phyloP scores from a whole-genome alignment of 2,888 invertebrate species.

The Rhogogaster chlorosoma region DNA sequence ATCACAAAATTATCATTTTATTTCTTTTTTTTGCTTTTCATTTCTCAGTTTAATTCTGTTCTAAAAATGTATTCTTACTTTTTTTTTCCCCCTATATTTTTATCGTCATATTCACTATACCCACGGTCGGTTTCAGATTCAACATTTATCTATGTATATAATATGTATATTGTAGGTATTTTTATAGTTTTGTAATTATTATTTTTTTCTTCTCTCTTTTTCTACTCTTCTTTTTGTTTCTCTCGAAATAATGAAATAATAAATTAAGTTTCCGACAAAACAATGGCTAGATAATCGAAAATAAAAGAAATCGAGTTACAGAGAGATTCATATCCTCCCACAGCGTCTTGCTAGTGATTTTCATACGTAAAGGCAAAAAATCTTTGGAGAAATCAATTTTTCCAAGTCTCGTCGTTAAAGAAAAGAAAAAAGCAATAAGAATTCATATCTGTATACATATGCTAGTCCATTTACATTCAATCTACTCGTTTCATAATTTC shows the following conservation, averaged over 20 bases:
- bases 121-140: slow-evolving; percentile 32
- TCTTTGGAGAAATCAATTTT: not conserved
- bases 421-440: not conserved
- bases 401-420: not conserved
- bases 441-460: too few relatives aligned
- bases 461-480: not conserved
- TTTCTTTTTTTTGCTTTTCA: not conserved
- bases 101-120: not conserved
- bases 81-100: not conserved
- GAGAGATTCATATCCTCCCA: slow-evolving; percentile 38
- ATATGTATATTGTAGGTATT: slow-evolving; percentile 17
- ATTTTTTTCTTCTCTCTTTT: not conserved
- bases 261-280: not conserved
- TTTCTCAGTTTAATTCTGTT: not conserved
- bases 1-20: slow-evolving; percentile 2
- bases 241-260: not conserved
- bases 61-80: slow-evolving; percentile 5
- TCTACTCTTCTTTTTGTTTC: not conserved
- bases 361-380: not conserved
- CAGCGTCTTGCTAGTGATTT: not conserved
- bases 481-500: slow-evolving; percentile 5
- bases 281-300: not conserved
- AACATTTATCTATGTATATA: slow-evolving; percentile 38
- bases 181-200: not conserved
- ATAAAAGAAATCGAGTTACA: not conserved